Conservation (phyloP, 2,888 invertebrate species). For the Abrostola tripartita region DNA sequence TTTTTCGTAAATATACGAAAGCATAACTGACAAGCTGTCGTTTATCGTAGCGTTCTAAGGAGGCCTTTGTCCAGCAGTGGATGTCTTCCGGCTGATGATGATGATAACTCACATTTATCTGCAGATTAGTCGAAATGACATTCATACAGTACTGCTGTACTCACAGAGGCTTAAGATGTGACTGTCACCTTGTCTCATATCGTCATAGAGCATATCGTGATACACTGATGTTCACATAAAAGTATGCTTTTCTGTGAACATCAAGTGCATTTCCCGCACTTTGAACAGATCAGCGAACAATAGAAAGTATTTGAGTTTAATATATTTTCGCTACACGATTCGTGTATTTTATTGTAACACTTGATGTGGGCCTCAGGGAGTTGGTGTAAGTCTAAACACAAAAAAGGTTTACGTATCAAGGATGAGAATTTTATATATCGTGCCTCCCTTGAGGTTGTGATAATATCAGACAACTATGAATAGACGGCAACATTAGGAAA, state of each 20-base stretch:
- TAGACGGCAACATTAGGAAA: constrained; percentile 21
- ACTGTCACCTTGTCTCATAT: no score
- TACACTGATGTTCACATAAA: no score
- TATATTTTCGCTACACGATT: constrained; percentile 59
- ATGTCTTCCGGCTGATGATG: no score
- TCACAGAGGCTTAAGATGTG: no score
- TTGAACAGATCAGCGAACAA: constrained; percentile 26
- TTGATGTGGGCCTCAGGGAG: constrained; percentile 64
- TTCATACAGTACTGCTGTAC: no score
- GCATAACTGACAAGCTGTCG: no score
- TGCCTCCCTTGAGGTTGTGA: constrained; percentile 61
- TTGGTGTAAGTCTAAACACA: constrained; percentile 61
- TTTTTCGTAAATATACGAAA: no score
- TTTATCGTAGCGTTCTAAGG: no score
- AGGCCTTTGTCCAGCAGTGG: no score
- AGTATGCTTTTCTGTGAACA: no score
- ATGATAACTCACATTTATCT: no score
- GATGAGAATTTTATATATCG: constrained; percentile 70
- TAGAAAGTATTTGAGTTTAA: constrained; percentile 53
- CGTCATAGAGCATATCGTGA: neutral
- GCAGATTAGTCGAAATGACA: no score
- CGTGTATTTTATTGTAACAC: constrained; percentile 64
- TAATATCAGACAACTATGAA: constrained; percentile 45
- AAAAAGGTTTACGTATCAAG: constrained; percentile 68
- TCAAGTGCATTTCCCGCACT: constrained; percentile 23